These are phyloP conservation scores for Gambelia wislizenii DNA, from an alignment of 2,797 vertebrate genomes.

Conservation along the genomic window DNA sequence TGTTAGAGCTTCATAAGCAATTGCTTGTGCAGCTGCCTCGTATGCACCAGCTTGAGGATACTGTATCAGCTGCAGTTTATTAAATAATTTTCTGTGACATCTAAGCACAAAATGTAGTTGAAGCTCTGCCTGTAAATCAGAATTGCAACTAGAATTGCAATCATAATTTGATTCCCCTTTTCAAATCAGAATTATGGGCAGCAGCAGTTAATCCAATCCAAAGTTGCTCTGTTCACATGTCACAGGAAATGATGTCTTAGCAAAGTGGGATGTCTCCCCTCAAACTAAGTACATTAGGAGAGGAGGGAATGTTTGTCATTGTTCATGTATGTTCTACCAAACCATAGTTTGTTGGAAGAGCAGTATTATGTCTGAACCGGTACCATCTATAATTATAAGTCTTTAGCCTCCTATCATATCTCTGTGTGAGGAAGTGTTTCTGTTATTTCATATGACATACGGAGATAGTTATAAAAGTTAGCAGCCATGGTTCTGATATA, in stretches of 20 bases:
- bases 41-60: neutral
- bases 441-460: neutral
- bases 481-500: neutral
- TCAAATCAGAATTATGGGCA: neutral
- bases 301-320: neutral
- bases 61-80: no score
- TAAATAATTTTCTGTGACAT: no score
- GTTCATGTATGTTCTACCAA: neutral
- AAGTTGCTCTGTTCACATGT: neutral
- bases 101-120: neutral
- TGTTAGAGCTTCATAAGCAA: neutral
- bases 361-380: neutral
- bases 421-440: neutral
- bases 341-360: neutral
- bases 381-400: no score
- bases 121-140: neutral
- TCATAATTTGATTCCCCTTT: neutral
- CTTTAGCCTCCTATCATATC: neutral
- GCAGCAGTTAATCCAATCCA: neutral
- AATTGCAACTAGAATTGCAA: neutral
- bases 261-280: neutral
- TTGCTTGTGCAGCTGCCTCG: neutral
- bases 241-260: neutral
- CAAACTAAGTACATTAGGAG: neutral
- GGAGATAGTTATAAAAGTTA: neutral